Evolutionary conservation across 1,140 invertebrate species (phyloP).

Genomic region (Drosophila pruinosa): DNA sequence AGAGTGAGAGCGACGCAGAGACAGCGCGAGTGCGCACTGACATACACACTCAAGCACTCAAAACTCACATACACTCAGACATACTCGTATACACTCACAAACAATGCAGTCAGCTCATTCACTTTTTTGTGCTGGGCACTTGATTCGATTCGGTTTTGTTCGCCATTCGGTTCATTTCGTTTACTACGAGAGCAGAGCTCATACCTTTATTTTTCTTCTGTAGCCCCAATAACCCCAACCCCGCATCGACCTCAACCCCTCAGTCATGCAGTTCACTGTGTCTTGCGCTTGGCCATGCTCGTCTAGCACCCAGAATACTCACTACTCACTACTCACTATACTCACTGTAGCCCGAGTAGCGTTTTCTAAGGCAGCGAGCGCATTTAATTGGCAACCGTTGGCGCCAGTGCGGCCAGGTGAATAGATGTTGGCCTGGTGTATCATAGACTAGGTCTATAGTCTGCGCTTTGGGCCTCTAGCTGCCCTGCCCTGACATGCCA

Average conservation of each 20-base stretch:
- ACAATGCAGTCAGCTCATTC: conserved; percentile 64
- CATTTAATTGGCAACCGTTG: conserved; percentile 75
- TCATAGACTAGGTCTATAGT: background rate
- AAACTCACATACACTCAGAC: conserved; percentile 31
- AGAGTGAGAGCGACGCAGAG: conserved; percentile 46
- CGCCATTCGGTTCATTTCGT: conserved; percentile 61
- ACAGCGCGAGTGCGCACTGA: conserved; percentile 69
- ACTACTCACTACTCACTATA: background rate
- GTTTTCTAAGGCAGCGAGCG: conserved; percentile 39
- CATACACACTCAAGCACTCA: conserved; percentile 23
- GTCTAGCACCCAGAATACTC: background rate
- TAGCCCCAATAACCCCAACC: background rate
- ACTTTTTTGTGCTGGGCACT: conserved; percentile 60
- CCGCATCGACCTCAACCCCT: conserved; percentile 10
- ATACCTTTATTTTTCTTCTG: background rate
- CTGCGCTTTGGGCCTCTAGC: background rate
- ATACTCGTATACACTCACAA: conserved; percentile 15
- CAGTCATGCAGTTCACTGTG: background rate
- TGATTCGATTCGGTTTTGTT: conserved; percentile 54
- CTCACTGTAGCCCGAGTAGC: background rate
- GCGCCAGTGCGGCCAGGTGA: conserved; percentile 45
- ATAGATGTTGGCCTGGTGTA: conserved; percentile 19
- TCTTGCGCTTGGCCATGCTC: background rate
- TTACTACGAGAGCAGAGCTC: conserved; percentile 47
- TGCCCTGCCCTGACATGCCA: conserved; percentile 52